These are phyloP conservation scores for Gymnodraco acuticeps DNA, from an alignment of 2,797 vertebrate genomes.

Conservation along the genomic window DNA sequence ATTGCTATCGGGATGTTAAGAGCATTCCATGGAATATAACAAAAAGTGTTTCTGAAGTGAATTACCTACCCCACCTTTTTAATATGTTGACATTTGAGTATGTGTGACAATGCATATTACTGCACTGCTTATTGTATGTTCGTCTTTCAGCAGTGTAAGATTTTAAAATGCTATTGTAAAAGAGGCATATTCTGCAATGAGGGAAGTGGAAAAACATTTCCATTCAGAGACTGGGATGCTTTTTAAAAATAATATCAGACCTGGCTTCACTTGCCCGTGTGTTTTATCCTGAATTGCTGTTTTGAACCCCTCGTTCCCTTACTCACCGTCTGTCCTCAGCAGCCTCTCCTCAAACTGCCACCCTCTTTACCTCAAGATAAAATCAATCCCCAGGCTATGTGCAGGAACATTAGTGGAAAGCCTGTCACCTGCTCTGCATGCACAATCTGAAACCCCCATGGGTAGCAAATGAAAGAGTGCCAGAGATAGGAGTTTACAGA, in stretches of 20 bases:
- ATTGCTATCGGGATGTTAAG: too few relatives aligned
- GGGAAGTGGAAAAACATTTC: constrained; percentile 19
- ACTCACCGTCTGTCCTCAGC: constrained; percentile 34
- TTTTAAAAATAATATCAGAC: constrained; percentile 19
- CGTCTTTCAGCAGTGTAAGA: constrained; percentile 4
- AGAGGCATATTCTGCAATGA: constrained; percentile 11
- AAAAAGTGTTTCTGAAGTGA: too few relatives aligned
- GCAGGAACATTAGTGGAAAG: constrained; percentile 47
- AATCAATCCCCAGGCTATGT: constrained; percentile 60
- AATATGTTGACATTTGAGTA: constrained; percentile 10
- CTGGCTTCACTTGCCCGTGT: constrained; percentile 26
- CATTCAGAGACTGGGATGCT: background rate
- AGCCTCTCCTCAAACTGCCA: constrained; percentile 50
- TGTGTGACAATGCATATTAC: constrained; percentile 17
- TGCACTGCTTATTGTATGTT: constrained; percentile 4
- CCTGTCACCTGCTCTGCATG: constrained; percentile 63
- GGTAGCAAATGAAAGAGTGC: constrained; percentile 28
- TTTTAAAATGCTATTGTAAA: constrained; percentile 7
- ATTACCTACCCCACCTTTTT: too few relatives aligned
- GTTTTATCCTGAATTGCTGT: constrained; percentile 33
- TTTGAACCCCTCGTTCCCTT: constrained; percentile 7
- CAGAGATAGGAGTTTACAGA: constrained; percentile 13
- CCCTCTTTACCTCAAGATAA: constrained; percentile 52
- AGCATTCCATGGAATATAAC: too few relatives aligned
- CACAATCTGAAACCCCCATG: constrained; percentile 39